phyloP scores from a whole-genome alignment of 2,888 invertebrate species.

The Parascotia fuliginaria region DNA sequence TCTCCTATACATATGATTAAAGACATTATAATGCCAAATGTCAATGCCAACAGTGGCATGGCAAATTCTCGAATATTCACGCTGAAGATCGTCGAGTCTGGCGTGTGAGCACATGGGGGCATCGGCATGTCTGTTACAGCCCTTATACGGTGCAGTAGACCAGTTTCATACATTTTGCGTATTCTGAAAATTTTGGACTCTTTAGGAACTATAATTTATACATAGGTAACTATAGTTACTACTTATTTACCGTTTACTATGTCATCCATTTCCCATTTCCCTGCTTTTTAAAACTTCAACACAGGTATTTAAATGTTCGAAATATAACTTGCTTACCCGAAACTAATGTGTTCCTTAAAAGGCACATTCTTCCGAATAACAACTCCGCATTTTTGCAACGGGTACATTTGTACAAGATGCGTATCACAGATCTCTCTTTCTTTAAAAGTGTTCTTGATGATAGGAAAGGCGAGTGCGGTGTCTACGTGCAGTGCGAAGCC shows the following conservation, averaged over 20 bases:
- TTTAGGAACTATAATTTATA: too few species aligned
- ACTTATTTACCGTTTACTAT: too few species aligned
- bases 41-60: constrained; percentile 82
- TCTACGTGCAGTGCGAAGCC: constrained; percentile 90
- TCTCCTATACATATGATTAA: constrained; percentile 66
- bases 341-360: constrained; percentile 86
- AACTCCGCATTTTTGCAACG: constrained; percentile 84
- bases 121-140: constrained; percentile 86
- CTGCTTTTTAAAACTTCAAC: too few species aligned
- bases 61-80: constrained; percentile 87
- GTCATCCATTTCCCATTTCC: too few species aligned
- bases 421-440: constrained; percentile 89
- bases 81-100: constrained; percentile 74
- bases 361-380: constrained; percentile 87
- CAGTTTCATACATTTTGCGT: constrained; percentile 85
- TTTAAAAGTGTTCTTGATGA: constrained; percentile 87
- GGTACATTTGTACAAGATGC: constrained; percentile 87
- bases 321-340: constrained; percentile 79
- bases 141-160: constrained; percentile 85
- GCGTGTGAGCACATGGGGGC: constrained; percentile 84
- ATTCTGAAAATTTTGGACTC: constrained; percentile 83
- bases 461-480: constrained; percentile 88
- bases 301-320: too few species aligned
- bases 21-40: constrained; percentile 76
- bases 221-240: too few species aligned